Evolutionary conservation across 1,140 invertebrate genomes (phyloP), one percentile per base, ranked within the genome.

Genomic region (Liolophura sinensis): DNA sequence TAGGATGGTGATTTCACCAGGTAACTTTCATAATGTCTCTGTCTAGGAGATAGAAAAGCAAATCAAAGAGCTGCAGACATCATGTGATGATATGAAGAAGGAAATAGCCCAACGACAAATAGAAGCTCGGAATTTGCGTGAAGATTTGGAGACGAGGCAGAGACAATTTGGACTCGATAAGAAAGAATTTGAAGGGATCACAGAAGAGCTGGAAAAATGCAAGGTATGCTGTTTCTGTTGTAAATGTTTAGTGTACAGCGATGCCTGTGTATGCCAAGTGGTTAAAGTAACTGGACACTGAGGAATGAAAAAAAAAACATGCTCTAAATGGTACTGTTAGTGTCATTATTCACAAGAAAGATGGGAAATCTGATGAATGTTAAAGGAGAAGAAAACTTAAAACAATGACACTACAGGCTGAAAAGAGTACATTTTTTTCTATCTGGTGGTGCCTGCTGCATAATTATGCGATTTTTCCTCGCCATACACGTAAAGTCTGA

Each of bases 21-120:
- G 20, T 25, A 22, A 22, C 18, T 40, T 3, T 40, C 9, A 5
- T 40, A 9, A 9, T 40, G 31, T 40, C 16, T n/a, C 14, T 31
- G 69, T 66, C 12, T 62, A 85, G 78, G 82, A 85, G 69, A 74
- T 83, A n/a, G 82, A 85, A 61, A 82, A 83, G 60, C 83, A 83
- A 69, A 76, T 82, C 15, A 82, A 84, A 64, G 77, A 84, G 57
- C 69, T 84, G 24, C 83, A 84, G 49, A 60, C 72, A 20, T 72
- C 75, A 27, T 74, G 68, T 69, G 77, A 81, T 48, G 84, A 85
- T 24, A 74, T 85, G 69, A 78, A 75, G 24, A 80, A 80, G 62
- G 82, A 85, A 69, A 84, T 84, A 49, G 68, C 70, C 4, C 81
- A 84, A 56, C 62, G 79, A n/a, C 78, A 81, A 59, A 72, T 75